Evolutionary conservation across 2,888 invertebrate genomes (phyloP), one percentile per base, ranked within the genome.

Genomic region (Drosophila dives): DNA sequence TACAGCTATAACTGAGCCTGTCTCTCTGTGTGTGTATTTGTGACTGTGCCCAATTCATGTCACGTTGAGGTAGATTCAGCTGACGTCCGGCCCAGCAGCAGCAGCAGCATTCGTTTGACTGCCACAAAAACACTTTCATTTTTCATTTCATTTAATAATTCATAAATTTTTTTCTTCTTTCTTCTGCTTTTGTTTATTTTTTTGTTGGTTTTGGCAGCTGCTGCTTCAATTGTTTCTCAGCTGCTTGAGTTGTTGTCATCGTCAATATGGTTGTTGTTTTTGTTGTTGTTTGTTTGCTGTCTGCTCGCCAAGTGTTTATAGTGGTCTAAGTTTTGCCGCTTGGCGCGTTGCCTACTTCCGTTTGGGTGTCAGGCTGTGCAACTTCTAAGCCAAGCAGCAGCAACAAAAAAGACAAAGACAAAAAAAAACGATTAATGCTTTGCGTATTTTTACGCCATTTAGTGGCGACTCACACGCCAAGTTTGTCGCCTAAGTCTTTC

Each of bases 111-210:
- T 80, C 61, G 63, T 67, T 72, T 68, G 76, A 78, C 79, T 66
- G 79, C 60, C 79, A 74, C 78, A 67, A 80, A 89, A 88, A 83
- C 89, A 89, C 85, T 85, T 85, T 85, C 85, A 89, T 85, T 85
- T 85, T 85, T 86, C 81, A 88, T 85, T 81, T 84, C 72, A 86
- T 86, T 84, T 83, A 84, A 88, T 84, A 89, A 89, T 85, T 85
- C 85, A 85, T 84, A 78, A 71, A 70, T 80, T 62, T 69, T 69
- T 68, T 75, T 56, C 64, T 54, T 59, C 26, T 26, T 26, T n/a
- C 55, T n/a, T 77, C 64, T 67, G 54, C 64, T 72, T 64, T 50
- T 50, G 49, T 72, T 59, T 79, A 64, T 67, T 59, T 68, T 67
- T 53, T 45, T 66, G 23, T 45, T 66, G 23, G 34, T 53, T 49